These are phyloP conservation scores for Trochalopteron elliotii DNA, from an alignment of 2,113 vertebrate genomes.

Conservation along the genomic window DNA sequence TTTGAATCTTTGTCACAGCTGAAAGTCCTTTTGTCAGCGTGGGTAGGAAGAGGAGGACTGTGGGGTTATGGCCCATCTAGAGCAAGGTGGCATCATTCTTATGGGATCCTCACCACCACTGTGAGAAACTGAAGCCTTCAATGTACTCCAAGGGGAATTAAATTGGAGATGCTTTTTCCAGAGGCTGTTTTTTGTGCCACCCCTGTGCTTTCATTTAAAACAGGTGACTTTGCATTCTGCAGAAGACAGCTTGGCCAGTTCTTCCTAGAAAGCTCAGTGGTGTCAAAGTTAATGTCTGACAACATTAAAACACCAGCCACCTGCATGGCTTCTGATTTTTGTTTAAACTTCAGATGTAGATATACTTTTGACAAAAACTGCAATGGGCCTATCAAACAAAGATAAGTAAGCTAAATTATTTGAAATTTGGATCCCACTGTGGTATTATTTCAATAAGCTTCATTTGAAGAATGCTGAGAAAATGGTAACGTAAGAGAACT, in stretches of 20 bases:
- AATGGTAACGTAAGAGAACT: neutral
- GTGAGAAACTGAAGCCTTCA: neutral
- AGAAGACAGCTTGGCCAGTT: neutral
- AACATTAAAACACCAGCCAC: neutral
- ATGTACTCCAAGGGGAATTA: neutral
- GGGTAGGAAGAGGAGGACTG: neutral
- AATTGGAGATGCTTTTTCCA: neutral
- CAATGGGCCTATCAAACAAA: neutral
- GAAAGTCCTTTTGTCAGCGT: neutral
- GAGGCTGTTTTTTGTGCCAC: neutral
- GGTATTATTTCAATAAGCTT: neutral
- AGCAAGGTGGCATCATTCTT: neutral
- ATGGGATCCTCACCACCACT: neutral
- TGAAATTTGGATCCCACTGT: conserved; percentile 2
- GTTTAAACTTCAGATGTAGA: neutral
- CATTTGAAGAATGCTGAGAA: neutral
- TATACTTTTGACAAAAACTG: neutral
- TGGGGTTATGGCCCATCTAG: neutral
- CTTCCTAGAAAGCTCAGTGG: neutral
- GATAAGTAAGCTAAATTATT: neutral
- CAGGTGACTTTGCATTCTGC: neutral
- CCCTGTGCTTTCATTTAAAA: neutral
- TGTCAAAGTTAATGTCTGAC: neutral
- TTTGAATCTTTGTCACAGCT: neutral
- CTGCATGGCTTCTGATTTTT: neutral